These are phyloP conservation scores for Equus quagga DNA, from an alignment of 2,113 vertebrate species.

Conservation along the genomic window DNA sequence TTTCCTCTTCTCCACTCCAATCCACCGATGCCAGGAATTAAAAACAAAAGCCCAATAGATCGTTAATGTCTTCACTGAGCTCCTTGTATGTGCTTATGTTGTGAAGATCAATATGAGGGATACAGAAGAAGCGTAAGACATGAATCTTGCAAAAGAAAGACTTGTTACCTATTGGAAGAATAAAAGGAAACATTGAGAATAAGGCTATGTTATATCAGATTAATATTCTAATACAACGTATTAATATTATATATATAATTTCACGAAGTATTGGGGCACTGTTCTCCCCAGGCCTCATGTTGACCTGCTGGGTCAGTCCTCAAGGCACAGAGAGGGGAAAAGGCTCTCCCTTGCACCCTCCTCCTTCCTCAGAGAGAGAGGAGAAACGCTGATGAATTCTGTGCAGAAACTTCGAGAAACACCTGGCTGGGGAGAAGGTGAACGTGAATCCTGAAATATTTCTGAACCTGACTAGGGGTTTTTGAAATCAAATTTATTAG, in stretches of 20 bases:
- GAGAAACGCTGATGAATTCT: not conserved
- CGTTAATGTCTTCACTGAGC: not conserved
- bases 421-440: not conserved
- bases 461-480: not conserved
- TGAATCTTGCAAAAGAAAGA: not conserved
- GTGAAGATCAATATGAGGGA: not conserved
- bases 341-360: fast-evolving
- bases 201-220: not conserved
- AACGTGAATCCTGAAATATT: not conserved
- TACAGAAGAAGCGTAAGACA: not conserved
- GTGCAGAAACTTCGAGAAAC: not conserved
- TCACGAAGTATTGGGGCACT: not conserved
- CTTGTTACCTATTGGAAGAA: slow-evolving; percentile 10
- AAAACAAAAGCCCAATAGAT: not conserved
- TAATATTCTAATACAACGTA: not conserved
- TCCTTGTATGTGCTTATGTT: not conserved
- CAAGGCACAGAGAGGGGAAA: not conserved
- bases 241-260: not conserved
- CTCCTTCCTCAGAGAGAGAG: not conserved
- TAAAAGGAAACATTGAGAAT: not conserved
- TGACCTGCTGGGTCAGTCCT: not conserved
- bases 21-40: not conserved
- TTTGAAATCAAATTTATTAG: slow-evolving; percentile 56
- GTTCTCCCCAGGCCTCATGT: not conserved
- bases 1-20: not conserved